Evolutionary conservation across 2,113 vertebrate species (phyloP).

Genomic region (Erythrocercus mccallii): DNA sequence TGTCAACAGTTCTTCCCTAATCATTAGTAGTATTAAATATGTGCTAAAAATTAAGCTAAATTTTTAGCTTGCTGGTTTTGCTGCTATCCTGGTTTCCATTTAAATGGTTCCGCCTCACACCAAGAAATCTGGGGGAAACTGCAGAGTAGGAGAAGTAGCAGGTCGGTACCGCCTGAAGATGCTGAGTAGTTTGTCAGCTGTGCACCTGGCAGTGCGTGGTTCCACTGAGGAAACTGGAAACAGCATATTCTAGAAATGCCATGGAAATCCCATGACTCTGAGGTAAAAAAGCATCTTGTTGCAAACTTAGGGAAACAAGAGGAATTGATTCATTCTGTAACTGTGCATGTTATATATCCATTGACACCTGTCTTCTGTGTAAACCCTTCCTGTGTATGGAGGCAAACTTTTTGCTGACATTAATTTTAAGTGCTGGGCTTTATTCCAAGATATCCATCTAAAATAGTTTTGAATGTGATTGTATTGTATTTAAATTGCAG

Average conservation of each 20-base stretch:
- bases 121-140: neutral
- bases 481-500: neutral
- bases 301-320: neutral
- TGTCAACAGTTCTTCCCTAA: neutral
- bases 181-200: neutral
- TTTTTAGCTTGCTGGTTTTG: neutral
- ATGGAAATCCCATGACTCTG: neutral
- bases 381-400: neutral
- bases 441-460: neutral
- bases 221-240: neutral
- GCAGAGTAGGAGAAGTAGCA: neutral
- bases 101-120: accelerated
- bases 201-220: neutral
- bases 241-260: neutral
- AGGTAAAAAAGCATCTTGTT: neutral
- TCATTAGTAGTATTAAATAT: neutral
- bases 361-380: neutral
- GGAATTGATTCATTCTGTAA: neutral
- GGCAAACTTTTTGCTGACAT: neutral
- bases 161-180: neutral
- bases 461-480: neutral
- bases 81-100: neutral
- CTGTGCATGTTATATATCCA: neutral
- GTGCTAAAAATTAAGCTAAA: neutral
- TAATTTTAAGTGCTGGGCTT: neutral